These are phyloP conservation scores for Synergus gifuensis DNA, from an alignment of 2,888 invertebrate genomes.

Conservation along the genomic window DNA sequence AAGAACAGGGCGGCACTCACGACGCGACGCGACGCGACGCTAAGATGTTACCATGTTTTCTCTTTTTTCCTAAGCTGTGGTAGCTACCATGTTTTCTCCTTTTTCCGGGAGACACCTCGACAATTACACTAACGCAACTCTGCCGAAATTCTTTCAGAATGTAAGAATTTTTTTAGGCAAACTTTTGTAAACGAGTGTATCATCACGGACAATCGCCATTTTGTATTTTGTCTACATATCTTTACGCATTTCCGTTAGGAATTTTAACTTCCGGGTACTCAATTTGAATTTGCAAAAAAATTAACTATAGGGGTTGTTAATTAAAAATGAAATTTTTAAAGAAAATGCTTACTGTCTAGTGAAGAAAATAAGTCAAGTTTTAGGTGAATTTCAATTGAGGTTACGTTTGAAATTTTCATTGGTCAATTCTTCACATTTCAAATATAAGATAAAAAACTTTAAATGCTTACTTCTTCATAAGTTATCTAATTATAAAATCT, in stretches of 20 bases:
- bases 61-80: neutral
- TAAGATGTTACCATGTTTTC: neutral
- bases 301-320: neutral
- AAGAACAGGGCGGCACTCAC: slow-evolving; percentile 47
- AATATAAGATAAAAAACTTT: no score
- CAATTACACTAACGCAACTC: neutral
- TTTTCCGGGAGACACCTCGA: neutral
- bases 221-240: slow-evolving; percentile 48
- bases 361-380: neutral
- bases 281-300: slow-evolving; percentile 10
- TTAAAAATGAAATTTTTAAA: neutral
- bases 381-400: no score
- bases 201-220: slow-evolving; percentile 53
- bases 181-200: slow-evolving; percentile 54
- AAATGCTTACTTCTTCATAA: no score
- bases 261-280: neutral
- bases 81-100: neutral
- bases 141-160: slow-evolving; percentile 41
- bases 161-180: slow-evolving; percentile 51
- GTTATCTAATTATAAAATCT: no score
- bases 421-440: no score
- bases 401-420: no score
- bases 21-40: slow-evolving; percentile 64
- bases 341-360: no score
- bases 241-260: slow-evolving; percentile 28